A percentile compares a stretch with the other conserved stretches of the same genome.
Evolutionary conservation across 2,113 vertebrate genomes (phyloP).

Genomic region (Rynchops niger): DNA sequence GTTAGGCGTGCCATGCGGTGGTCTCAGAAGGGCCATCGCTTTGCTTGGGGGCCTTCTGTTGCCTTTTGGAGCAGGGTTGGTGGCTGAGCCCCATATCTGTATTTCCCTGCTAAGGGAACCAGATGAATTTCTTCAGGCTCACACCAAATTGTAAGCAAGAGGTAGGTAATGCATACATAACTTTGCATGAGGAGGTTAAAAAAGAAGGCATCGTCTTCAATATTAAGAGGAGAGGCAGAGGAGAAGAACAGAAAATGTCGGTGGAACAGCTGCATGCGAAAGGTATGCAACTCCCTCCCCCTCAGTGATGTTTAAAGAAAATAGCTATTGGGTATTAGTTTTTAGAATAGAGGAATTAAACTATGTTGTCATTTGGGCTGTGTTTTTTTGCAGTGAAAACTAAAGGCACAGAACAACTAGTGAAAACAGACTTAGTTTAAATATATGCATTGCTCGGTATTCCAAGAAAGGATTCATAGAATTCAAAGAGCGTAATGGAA

Average conservation of each 20-base stretch:
- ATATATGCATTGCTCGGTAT: background rate
- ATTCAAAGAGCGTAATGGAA: conserved; percentile 55
- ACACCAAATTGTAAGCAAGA: background rate
- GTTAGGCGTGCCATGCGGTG: background rate
- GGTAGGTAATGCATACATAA: background rate
- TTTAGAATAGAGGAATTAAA: background rate
- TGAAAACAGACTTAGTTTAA: conserved; percentile 23
- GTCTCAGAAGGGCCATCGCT: background rate
- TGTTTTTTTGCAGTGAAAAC: background rate
- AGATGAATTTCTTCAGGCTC: background rate
- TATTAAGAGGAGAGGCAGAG: background rate
- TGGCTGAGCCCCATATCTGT: background rate
- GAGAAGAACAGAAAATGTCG: background rate
- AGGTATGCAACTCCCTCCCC: background rate
- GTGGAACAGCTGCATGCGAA: background rate
- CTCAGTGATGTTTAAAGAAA: background rate
- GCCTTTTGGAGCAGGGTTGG: background rate
- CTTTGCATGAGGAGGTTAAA: background rate
- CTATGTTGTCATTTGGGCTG: background rate
- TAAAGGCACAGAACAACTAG: background rate
- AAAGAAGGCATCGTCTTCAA: background rate
- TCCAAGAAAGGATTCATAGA: conserved; percentile 10
- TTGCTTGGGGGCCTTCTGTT: background rate
- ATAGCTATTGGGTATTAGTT: background rate
- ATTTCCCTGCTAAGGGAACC: background rate